Conservation (phyloP, 2,113 vertebrate genomes). For the Nestor notabilis region DNA sequence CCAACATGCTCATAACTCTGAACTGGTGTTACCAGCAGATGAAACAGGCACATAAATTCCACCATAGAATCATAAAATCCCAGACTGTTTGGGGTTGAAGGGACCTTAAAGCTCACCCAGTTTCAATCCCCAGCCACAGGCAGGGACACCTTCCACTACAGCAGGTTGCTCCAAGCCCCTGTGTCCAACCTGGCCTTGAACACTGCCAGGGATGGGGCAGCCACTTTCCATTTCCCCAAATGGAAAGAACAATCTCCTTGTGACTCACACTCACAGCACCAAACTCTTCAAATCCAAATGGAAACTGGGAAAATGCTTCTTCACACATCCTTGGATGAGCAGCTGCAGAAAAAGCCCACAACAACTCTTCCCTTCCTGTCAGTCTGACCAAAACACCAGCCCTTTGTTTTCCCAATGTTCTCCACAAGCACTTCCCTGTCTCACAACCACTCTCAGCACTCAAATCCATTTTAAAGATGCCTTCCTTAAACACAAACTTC, state of each 20-base stretch:
- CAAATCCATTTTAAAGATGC: not conserved
- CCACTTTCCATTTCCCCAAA: too few species aligned
- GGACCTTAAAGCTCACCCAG: not conserved
- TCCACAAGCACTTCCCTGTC: not conserved
- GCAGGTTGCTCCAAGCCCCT: not conserved
- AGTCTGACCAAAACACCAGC: not conserved
- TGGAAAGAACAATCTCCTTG: not conserved
- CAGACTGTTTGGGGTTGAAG: not conserved
- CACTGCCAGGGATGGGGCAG: not conserved
- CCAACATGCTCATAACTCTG: fast-evolving
- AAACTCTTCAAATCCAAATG: not conserved
- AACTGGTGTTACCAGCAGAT: not conserved
- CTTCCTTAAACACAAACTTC: not conserved
- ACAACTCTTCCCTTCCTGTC: not conserved
- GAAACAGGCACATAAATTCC: not conserved
- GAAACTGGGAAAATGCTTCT: not conserved
- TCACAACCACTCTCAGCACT: not conserved
- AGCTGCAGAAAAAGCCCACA: not conserved
- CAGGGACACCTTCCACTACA: not conserved
- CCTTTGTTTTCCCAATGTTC: not conserved
- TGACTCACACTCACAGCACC: not conserved
- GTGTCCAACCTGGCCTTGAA: not conserved
- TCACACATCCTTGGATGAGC: not conserved
- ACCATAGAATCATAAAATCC: not conserved
- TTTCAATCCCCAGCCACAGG: not conserved